phyloP scores from a whole-genome alignment of 2,797 vertebrate species.

The Simalia tracyae region DNA sequence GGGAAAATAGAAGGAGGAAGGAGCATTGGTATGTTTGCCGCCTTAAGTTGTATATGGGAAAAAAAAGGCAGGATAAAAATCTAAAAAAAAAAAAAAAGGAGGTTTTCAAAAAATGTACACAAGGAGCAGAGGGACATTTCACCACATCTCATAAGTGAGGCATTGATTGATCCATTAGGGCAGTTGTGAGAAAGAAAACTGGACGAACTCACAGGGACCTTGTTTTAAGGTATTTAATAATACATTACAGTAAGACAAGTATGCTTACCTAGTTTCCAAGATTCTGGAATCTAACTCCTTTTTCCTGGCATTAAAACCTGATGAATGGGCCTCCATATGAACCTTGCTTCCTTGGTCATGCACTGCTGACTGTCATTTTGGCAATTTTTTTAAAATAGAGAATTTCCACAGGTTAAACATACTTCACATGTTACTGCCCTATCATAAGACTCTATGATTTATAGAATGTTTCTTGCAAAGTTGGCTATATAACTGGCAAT shows the following conservation, averaged over 20 bases:
- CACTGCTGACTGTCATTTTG: not conserved
- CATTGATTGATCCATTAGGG: not conserved
- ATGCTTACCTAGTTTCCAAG: not conserved
- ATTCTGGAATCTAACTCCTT: not conserved
- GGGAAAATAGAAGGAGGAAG: no score
- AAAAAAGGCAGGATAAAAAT: no score
- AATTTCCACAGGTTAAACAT: not conserved
- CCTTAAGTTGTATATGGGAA: no score
- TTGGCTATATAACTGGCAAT: not conserved
- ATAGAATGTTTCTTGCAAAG: not conserved
- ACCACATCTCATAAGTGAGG: not conserved
- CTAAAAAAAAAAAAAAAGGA: not conserved
- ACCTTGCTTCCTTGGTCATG: not conserved
- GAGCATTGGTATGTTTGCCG: no score
- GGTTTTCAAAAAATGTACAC: not conserved
- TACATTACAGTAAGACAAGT: not conserved
- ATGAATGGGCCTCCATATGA: not conserved
- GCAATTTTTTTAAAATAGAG: not conserved
- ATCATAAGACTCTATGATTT: not conserved
- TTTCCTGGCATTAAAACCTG: not conserved
- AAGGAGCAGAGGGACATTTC: not conserved
- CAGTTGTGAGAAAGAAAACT: not conserved
- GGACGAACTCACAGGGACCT: not conserved
- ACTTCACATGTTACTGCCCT: not conserved
- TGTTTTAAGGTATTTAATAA: not conserved